Evolutionary conservation across 1,140 invertebrate species (phyloP).

Genomic region (Asobara japonica): DNA sequence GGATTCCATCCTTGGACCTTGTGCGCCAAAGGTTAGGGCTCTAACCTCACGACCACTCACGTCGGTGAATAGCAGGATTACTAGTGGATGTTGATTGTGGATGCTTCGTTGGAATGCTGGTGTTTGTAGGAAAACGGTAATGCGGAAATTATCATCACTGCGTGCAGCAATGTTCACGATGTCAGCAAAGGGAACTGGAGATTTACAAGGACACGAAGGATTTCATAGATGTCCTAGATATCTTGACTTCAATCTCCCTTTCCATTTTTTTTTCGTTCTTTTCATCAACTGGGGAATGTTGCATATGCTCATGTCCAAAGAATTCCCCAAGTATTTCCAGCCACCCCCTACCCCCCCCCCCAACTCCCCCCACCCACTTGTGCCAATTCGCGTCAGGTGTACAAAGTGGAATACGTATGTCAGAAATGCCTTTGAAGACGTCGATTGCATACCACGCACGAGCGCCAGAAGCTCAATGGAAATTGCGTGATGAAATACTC

Average conservation of each 20-base stretch:
- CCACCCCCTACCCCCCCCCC: neutral
- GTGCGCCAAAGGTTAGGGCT: too few relatives aligned
- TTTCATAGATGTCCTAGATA: slow-evolving; percentile 21
- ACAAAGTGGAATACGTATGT: neutral
- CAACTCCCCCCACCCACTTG: too few relatives aligned
- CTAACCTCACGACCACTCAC: too few relatives aligned
- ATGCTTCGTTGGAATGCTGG: slow-evolving; percentile 47
- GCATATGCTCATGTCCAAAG: neutral
- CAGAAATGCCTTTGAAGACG: slow-evolving; percentile 4
- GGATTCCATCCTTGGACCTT: too few relatives aligned
- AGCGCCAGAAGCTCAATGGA: neutral
- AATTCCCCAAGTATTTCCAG: neutral
- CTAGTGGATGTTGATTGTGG: too few relatives aligned
- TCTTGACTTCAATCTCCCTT: too few relatives aligned
- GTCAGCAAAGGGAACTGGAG: slow-evolving; percentile 22
- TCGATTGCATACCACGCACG: slow-evolving; percentile 8
- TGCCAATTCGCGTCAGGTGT: neutral
- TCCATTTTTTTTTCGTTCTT: too few relatives aligned
- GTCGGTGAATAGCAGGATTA: too few relatives aligned
- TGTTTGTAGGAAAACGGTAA: slow-evolving; percentile 36
- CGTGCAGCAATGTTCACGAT: slow-evolving; percentile 29
- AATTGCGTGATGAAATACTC: neutral
- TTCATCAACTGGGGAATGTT: too few relatives aligned
- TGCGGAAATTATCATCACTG: slow-evolving; percentile 33
- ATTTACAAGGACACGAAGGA: slow-evolving; percentile 25